Evolutionary conservation across 2,888 invertebrate genomes (phyloP), one percentile per base, ranked within the genome.

Genomic region (Dolichomitus sp.): DNA sequence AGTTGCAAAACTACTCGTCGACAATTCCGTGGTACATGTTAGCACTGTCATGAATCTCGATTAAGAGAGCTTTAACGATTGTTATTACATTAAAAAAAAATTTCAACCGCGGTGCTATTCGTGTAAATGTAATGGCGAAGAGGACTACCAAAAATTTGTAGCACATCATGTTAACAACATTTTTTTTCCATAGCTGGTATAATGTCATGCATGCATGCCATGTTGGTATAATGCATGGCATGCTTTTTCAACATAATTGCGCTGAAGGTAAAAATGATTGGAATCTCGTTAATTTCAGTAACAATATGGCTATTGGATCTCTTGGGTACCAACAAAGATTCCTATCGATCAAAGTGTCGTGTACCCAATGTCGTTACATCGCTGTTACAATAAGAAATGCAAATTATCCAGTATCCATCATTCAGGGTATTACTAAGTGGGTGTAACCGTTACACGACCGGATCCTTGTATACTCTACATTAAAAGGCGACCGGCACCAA

Each of bases 321-420:
- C 27, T 33, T 17, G 59, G 37, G 14, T 12, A 37, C 17, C 17
- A n/a, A 33, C 17, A 30, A 17, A 14, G 12, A 40, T 61, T n/a
- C 6, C 63, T 50, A 63, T 73, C 37, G 61, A 37, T 37, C 50
- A 50, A 37, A 33, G 27, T 50, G 61, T 45, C 74, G 52, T 40
- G 14, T n/a, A 37, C 27, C 59, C 27, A 11, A 57, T 19, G 40
- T 33, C 45, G 61, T 61, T 52, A 61, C 50, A 37, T 54, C 40
- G n/a, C 37, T 50, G 37, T 50, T 37, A 59, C 59, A 68, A 68
- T 73, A 61, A 73, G 48, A 70, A 70, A 80, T 80, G 80, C 63
- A 75, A 80, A 80, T 80, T 75, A 80, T 80, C 63, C 54, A 27
- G 63, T 75, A 75, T 70, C 54, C 80, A 57, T 75, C 75, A 80